These are phyloP conservation scores for Drosophila stalkeri DNA, from an alignment of 2,888 invertebrate species.

Conservation along the genomic window DNA sequence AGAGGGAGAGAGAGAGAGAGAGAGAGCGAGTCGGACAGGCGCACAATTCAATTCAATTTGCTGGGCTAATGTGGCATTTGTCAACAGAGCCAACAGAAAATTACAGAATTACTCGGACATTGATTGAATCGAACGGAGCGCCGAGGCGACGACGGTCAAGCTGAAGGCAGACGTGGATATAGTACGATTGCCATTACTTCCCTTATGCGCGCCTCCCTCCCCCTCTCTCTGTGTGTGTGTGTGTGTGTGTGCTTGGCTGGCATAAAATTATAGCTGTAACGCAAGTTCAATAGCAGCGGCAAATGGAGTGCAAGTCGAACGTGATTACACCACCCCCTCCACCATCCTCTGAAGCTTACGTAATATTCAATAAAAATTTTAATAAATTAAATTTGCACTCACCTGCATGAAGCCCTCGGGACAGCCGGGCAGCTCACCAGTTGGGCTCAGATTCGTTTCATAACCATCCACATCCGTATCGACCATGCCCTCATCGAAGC, in stretches of 20 bases:
- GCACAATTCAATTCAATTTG: conserved; percentile 78
- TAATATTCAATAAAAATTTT: conserved; percentile 71
- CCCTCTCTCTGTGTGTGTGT: neutral
- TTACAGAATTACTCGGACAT: conserved; percentile 82
- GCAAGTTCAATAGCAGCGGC: conserved; percentile 49
- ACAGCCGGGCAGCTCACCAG: conserved; percentile 90
- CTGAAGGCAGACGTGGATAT: conserved; percentile 17
- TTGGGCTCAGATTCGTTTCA: conserved; percentile 84
- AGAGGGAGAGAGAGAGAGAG: neutral
- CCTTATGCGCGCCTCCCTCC: no score
- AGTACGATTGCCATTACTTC: conserved; percentile 2
- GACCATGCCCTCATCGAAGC: conserved; percentile 89
- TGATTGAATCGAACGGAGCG: conserved; percentile 75
- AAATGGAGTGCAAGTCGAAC: conserved; percentile 63
- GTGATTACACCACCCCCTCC: neutral
- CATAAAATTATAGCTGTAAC: conserved; percentile 66
- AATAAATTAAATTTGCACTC: conserved; percentile 80
- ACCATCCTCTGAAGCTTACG: conserved; percentile 29
- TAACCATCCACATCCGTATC: conserved; percentile 85
- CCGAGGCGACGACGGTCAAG: conserved; percentile 36
- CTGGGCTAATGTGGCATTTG: conserved; percentile 80
- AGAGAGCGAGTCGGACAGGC: conserved; percentile 18
- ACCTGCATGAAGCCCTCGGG: conserved; percentile 95
- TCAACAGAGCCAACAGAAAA: conserved; percentile 74
- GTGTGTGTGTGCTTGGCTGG: conserved; percentile 19